Conservation (phyloP, 1,140 invertebrate species). For the Rhopalosiphum maidis region DNA sequence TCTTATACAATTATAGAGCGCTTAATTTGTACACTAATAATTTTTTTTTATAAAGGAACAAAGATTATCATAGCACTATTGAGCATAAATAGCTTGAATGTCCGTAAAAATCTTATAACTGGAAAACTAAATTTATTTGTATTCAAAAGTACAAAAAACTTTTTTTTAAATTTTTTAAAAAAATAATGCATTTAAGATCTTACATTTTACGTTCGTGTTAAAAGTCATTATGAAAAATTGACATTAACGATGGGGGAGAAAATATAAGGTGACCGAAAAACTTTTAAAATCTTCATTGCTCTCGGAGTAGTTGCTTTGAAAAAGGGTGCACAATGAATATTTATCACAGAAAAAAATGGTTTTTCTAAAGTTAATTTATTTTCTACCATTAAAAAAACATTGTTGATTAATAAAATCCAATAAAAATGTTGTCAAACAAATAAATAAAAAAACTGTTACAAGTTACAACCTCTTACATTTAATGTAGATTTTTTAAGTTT, state of each 20-base stretch:
- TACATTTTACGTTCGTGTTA: neutral
- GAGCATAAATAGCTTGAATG: neutral
- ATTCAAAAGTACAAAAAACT: neutral
- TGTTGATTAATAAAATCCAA: constrained; percentile 17
- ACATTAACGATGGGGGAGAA: neutral
- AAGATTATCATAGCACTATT: neutral
- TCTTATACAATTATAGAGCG: neutral
- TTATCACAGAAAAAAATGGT: constrained; percentile 1
- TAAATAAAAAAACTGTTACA: neutral
- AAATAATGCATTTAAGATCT: neutral
- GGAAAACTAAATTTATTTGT: neutral
- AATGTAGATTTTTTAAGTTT: neutral
- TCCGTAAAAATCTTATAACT: neutral
- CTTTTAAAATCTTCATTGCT: constrained; percentile 43
- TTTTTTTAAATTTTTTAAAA: neutral
- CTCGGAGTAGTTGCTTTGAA: neutral
- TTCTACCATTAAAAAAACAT: constrained; percentile 12
- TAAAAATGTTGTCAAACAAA: neutral
- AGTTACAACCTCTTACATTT: neutral
- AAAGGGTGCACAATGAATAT: neutral
- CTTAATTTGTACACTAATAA: neutral
- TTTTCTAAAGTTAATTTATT: neutral
- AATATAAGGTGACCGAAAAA: constrained; percentile 8
- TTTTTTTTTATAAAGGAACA: neutral
- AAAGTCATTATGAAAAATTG: constrained; percentile 25